Evolutionary conservation across 2,797 vertebrate genomes (phyloP).

Genomic region (Falco biarmicus): DNA sequence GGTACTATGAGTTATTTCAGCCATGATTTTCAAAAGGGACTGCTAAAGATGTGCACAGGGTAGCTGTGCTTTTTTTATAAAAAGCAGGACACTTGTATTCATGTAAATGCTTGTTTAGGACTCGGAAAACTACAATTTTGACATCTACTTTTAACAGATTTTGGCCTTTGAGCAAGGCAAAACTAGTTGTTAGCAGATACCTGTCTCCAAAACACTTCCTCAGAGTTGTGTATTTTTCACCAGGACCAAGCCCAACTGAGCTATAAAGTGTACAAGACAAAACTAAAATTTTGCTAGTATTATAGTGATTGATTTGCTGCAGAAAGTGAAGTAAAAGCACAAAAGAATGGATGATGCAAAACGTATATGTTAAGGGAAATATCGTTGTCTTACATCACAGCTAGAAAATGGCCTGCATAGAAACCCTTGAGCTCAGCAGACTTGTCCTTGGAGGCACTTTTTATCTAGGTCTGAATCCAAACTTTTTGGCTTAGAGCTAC

Average conservation of each 20-base stretch:
- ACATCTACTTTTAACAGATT: background rate
- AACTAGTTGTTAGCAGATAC: background rate
- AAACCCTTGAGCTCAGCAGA: background rate
- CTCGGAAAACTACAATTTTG: background rate
- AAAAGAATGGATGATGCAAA: background rate
- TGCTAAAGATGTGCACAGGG: background rate
- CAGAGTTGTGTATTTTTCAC: background rate
- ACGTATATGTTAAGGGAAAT: background rate
- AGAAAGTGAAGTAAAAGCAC: background rate
- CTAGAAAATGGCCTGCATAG: background rate
- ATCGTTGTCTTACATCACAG: constrained; percentile 6
- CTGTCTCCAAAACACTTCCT: background rate
- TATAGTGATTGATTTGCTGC: constrained; percentile 13
- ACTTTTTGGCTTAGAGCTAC: background rate
- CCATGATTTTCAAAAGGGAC: background rate
- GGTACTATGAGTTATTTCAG: background rate
- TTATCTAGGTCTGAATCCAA: constrained; percentile 13
- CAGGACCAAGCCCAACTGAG: background rate
- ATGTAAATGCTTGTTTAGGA: background rate
- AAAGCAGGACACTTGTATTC: background rate
- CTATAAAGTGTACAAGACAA: background rate
- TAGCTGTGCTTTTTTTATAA: background rate
- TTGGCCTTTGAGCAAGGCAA: background rate
- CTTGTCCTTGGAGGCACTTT: background rate
- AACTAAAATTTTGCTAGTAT: background rate